phyloP scores from a whole-genome alignment of 2,113 vertebrate species.

The Hyaena hyaena region DNA sequence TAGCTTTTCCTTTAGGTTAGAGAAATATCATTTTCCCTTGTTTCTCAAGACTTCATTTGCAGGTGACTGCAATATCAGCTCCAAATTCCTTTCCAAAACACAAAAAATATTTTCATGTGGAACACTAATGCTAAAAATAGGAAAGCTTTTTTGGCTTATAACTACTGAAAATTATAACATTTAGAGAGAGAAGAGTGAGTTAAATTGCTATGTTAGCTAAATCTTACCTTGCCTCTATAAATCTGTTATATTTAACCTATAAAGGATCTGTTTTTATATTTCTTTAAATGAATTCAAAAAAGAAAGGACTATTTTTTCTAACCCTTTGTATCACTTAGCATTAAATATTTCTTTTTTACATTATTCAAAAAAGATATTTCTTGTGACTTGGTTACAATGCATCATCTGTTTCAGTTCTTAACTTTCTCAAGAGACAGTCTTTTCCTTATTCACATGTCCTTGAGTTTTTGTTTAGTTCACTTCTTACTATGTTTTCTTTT shows the following conservation, averaged over 20 bases:
- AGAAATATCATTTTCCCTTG: slow-evolving; percentile 38
- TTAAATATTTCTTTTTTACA: background rate
- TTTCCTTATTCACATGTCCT: background rate
- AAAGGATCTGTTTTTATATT: slow-evolving; percentile 55
- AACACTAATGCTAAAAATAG: slow-evolving; percentile 73
- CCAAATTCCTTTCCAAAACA: slow-evolving; percentile 61
- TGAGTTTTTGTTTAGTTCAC: background rate
- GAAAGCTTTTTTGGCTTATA: slow-evolving; percentile 51
- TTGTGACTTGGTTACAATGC: background rate
- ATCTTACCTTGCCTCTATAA: slow-evolving; percentile 52
- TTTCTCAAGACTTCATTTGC: slow-evolving; percentile 41
- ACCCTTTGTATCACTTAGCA: background rate
- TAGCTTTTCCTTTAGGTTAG: background rate
- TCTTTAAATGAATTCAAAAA: slow-evolving; percentile 32
- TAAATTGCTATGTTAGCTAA: slow-evolving; percentile 77
- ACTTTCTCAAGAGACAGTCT: background rate
- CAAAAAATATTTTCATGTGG: slow-evolving; percentile 68
- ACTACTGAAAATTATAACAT: slow-evolving; percentile 74
- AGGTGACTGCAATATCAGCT: slow-evolving; percentile 52
- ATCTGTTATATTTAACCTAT: slow-evolving; percentile 64
- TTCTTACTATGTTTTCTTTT: background rate
- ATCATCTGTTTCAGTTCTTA: background rate
- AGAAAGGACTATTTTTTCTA: background rate
- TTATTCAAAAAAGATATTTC: slow-evolving; percentile 1
- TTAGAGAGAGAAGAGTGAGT: slow-evolving; percentile 52